Percentiles rank a stretch among this genome's conserved stretches.
Evolutionary conservation across 1,140 invertebrate genomes (phyloP).

Genomic region (Pseudachorutes palmiensis): DNA sequence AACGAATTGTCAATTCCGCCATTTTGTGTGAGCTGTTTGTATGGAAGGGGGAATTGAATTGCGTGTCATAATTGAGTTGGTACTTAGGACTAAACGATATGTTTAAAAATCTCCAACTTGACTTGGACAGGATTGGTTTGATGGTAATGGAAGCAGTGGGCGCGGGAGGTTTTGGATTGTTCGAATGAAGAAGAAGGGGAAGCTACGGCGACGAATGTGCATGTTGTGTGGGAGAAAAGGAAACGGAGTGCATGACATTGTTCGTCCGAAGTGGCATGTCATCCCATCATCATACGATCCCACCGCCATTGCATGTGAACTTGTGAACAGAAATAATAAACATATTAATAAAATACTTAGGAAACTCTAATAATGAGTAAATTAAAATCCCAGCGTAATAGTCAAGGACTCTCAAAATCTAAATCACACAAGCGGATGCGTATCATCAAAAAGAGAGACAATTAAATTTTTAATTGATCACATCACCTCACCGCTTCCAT

Average conservation of each 20-base stretch:
- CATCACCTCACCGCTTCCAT: background rate
- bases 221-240: background rate
- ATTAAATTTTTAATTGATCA: background rate
- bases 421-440: no score
- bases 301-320: slow-evolving; percentile 1
- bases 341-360: background rate
- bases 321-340: slow-evolving; percentile 6
- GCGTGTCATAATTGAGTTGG: slow-evolving; percentile 13
- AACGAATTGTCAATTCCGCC: background rate
- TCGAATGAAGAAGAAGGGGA: background rate
- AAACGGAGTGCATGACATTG: slow-evolving; percentile 1
- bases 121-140: background rate
- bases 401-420: no score
- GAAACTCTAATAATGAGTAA: background rate
- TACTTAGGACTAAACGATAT: slow-evolving; percentile 5
- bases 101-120: slow-evolving; percentile 1
- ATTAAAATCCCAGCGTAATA: background rate
- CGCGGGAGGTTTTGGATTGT: background rate
- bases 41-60: background rate
- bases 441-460: background rate
- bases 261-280: slow-evolving; percentile 1
- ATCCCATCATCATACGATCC: slow-evolving; percentile 3
- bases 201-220: background rate
- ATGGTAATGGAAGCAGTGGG: background rate
- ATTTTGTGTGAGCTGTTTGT: background rate